phyloP scores from a whole-genome alignment of 2,113 vertebrate species.

The Eonycteris spelaea region DNA sequence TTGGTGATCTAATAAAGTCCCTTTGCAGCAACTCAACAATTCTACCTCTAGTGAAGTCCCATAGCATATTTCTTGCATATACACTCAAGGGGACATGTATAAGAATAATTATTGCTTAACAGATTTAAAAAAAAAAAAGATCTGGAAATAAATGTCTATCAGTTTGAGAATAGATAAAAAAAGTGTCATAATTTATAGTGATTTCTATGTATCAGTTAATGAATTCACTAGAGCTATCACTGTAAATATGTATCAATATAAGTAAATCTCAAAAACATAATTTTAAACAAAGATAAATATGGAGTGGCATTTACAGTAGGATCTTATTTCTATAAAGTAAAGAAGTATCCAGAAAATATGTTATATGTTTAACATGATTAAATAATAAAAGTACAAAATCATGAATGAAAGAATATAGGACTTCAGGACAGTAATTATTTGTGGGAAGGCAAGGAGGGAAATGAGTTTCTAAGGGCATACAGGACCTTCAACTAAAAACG shows the following conservation, averaged over 20 bases:
- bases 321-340: background rate
- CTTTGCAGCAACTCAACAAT: background rate
- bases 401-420: background rate
- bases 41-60: background rate
- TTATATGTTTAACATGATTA: background rate
- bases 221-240: background rate
- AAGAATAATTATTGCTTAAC: background rate
- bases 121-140: background rate
- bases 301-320: background rate
- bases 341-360: background rate
- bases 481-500: background rate
- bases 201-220: background rate
- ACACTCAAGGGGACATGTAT: background rate
- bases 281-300: conserved; percentile 1
- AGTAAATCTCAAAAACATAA: background rate
- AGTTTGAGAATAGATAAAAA: background rate
- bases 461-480: background rate
- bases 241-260: background rate
- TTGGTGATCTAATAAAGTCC: background rate
- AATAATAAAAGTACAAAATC: background rate
- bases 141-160: background rate
- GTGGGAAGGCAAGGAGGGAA: background rate
- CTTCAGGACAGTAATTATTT: background rate
- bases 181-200: background rate
- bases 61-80: background rate